Conservation (phyloP, 2,888 invertebrate genomes). For the Caenorhabditis sp. region DNA sequence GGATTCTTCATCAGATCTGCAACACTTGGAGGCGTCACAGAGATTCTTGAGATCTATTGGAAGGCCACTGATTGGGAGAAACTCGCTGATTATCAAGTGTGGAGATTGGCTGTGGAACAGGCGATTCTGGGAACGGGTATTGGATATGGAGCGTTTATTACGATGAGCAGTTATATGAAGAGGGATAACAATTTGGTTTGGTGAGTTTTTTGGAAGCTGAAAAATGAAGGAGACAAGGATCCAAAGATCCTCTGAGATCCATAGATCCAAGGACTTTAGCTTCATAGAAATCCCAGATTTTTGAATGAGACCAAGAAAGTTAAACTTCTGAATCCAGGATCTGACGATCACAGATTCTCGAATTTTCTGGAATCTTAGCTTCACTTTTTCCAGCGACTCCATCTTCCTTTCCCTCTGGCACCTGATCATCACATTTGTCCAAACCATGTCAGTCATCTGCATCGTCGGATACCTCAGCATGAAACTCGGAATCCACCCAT, state of each 20-base stretch:
- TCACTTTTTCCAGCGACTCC: constrained; percentile 74
- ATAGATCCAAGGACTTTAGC: too few species aligned
- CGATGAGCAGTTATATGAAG: constrained; percentile 83
- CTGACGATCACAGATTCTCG: not conserved
- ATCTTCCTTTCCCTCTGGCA: constrained; percentile 78
- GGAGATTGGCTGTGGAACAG: constrained; percentile 81
- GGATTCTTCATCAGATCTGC: constrained; percentile 70
- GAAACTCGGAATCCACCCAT: constrained; percentile 77
- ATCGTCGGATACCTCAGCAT: constrained; percentile 77
- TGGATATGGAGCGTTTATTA: constrained; percentile 83
- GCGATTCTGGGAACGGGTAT: constrained; percentile 81
- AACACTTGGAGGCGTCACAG: constrained; percentile 75
- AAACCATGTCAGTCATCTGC: constrained; percentile 76
- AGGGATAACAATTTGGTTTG: constrained; percentile 82
- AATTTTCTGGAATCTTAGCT: too few species aligned
- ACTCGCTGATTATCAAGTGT: constrained; percentile 79
- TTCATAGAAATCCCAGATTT: too few species aligned
- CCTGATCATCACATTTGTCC: constrained; percentile 69
- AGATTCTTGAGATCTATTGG: constrained; percentile 76
- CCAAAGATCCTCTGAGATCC: not conserved
- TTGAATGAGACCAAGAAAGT: too few species aligned
- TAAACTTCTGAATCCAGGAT: not conserved
- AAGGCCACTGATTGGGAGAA: constrained; percentile 80
- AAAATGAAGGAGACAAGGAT: not conserved
- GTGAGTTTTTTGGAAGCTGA: constrained; percentile 55